A percentile compares a stretch with the other conserved stretches of the same genome.
Evolutionary conservation across 2,888 invertebrate species (phyloP).

Genomic region (Lobophora halterata): DNA sequence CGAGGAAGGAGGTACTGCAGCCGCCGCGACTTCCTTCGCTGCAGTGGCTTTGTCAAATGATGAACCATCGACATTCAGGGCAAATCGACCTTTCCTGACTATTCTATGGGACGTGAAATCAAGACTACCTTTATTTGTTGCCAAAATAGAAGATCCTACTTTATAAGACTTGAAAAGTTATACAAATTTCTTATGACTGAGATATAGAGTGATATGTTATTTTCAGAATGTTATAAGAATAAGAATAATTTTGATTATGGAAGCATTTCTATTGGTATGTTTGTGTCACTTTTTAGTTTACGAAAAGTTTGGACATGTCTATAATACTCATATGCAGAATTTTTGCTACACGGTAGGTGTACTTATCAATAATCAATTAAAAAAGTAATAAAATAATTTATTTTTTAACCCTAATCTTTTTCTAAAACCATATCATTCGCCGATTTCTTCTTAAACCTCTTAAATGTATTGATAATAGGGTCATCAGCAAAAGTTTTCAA

Average conservation of each 20-base stretch:
- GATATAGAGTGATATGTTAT: too few species aligned
- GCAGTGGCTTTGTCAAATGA: slow-evolving; percentile 73
- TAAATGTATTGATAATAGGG: slow-evolving; percentile 61
- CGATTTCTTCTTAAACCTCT: slow-evolving; percentile 46
- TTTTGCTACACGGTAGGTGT: too few species aligned
- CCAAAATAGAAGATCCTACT: slow-evolving; percentile 69
- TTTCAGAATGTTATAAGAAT: too few species aligned
- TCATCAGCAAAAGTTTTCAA: slow-evolving; percentile 65
- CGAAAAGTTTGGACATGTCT: too few species aligned
- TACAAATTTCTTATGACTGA: too few species aligned
- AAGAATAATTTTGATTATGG: too few species aligned
- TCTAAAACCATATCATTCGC: slow-evolving; percentile 16
- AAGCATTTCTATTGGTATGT: too few species aligned
- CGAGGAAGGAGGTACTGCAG: slow-evolving; percentile 73
- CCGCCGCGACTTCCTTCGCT: slow-evolving; percentile 66
- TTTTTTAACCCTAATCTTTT: slow-evolving; percentile 19
- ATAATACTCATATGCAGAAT: too few species aligned
- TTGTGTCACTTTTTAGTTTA: too few species aligned
- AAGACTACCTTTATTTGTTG: slow-evolving; percentile 73
- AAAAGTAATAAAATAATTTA: slow-evolving; percentile 23
- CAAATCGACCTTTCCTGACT: slow-evolving; percentile 73
- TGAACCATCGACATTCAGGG: slow-evolving; percentile 56
- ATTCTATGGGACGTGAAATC: slow-evolving; percentile 69
- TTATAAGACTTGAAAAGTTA: slow-evolving; percentile 8
- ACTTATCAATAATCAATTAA: background rate